phyloP scores from a whole-genome alignment of 2,113 vertebrate genomes.

The Psittacara wagleri region DNA sequence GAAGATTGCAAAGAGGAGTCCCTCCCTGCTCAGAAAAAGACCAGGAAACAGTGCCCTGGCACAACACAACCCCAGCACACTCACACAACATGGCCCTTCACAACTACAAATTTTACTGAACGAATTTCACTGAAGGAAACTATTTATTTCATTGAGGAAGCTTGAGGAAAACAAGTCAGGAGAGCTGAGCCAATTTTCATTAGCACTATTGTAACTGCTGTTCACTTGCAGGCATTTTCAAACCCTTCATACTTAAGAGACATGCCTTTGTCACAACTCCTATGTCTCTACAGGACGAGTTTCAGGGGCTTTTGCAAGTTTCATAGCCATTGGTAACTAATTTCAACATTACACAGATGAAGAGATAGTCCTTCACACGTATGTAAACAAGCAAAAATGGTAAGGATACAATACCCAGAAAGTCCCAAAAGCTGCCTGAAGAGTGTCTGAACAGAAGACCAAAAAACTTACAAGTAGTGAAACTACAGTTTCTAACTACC shows the following conservation, averaged over 20 bases:
- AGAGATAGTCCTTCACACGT: not conserved
- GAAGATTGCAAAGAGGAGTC: not conserved
- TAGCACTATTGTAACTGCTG: not conserved
- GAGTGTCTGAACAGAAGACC: not conserved
- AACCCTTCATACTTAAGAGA: not conserved
- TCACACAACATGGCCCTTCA: not conserved
- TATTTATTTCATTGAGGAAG: not conserved
- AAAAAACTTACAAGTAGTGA: not conserved
- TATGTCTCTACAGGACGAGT: not conserved
- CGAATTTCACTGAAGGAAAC: not conserved
- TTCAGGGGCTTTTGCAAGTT: not conserved
- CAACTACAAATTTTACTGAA: not conserved
- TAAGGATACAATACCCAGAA: not conserved
- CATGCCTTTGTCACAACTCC: not conserved
- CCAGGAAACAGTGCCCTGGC: fast-evolving
- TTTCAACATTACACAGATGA: not conserved
- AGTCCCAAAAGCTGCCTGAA: not conserved
- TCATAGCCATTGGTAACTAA: not conserved
- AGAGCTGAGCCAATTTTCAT: not conserved
- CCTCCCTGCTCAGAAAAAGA: not conserved
- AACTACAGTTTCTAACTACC: not conserved
- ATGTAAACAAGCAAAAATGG: not conserved
- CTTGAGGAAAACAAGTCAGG: not conserved
- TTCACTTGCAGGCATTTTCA: not conserved
- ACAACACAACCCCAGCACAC: not conserved